Conservation (phyloP, 2,797 vertebrate species). For the Oophaga sylvatica region DNA sequence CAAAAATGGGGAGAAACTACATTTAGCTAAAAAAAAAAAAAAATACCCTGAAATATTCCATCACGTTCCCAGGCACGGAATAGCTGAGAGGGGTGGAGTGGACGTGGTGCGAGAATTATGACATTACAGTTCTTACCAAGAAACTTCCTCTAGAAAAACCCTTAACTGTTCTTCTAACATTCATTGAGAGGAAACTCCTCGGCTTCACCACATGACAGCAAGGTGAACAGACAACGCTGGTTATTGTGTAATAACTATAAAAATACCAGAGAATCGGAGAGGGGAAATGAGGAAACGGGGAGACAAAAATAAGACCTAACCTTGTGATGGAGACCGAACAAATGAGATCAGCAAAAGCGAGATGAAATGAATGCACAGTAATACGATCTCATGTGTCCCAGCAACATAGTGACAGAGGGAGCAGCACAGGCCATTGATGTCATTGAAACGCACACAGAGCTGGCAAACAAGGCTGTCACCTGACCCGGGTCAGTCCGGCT, state of each 20-base stretch:
- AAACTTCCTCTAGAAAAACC: constrained; percentile 26
- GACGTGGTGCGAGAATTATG: neutral
- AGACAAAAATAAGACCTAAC: neutral
- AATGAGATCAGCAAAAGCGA: neutral
- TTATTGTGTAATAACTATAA: neutral
- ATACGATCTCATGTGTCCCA: neutral
- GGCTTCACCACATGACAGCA: constrained; percentile 8
- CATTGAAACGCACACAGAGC: constrained; percentile 19
- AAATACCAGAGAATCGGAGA: neutral
- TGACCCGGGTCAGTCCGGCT: constrained; percentile 36
- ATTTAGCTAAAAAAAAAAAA: neutral
- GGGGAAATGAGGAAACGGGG: neutral
- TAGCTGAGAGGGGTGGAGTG: neutral
- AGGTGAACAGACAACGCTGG: neutral
- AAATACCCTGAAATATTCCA: neutral
- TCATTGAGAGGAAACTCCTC: constrained; percentile 29
- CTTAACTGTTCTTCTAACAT: neutral
- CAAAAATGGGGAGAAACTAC: neutral
- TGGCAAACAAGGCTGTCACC: constrained; percentile 25
- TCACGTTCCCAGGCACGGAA: neutral
- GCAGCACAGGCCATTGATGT: constrained; percentile 17
- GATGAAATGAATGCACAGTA: neutral
- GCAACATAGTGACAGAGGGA: neutral
- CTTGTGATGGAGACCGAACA: neutral
- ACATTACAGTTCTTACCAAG: neutral